These are phyloP conservation scores for Takifugu rubripes DNA, from an alignment of 2,797 vertebrate genomes.

Conservation along the genomic window DNA sequence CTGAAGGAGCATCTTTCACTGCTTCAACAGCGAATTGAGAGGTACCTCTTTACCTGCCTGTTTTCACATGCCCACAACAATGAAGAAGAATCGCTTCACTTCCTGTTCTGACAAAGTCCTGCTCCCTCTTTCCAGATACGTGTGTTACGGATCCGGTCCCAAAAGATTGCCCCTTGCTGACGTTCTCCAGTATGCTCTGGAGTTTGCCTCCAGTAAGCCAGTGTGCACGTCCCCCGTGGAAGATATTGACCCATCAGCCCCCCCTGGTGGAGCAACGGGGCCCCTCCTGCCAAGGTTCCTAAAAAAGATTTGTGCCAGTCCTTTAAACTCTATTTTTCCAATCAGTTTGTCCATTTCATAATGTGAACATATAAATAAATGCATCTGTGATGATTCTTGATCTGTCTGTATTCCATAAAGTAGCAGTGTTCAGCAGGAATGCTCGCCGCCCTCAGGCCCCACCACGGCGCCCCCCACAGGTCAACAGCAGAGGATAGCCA, in stretches of 20 bases:
- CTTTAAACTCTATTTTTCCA: background rate
- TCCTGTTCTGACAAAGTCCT: conserved; percentile 2
- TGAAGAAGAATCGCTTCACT: conserved; percentile 6
- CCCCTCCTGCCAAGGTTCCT: conserved; percentile 76
- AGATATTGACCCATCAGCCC: conserved; percentile 86
- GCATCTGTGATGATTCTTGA: background rate
- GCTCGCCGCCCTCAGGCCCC: conserved; percentile 53
- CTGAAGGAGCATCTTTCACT: conserved; percentile 94
- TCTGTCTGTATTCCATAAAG: conserved; percentile 4
- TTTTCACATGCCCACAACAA: too few species aligned
- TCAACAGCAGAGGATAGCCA: conserved; percentile 83
- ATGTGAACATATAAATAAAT: too few species aligned
- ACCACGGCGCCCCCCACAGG: conserved; percentile 32
- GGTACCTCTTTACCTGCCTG: conserved; percentile 69
- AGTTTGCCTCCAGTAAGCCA: conserved; percentile 98
- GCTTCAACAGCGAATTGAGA: conserved; percentile 95
- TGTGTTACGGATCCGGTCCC: conserved; percentile 97
- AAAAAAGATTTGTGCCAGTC: background rate
- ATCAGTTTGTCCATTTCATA: too few species aligned
- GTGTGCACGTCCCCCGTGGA: conserved; percentile 94
- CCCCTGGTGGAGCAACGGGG: conserved; percentile 78
- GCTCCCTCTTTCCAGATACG: conserved; percentile 80
- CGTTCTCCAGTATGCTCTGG: conserved; percentile 97
- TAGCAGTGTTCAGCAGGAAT: conserved; percentile 84
- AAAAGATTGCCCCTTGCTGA: conserved; percentile 98